These are phyloP conservation scores for Beroe ovata DNA, from an alignment of 37 sponge, comb jelly and placozoan species.

Conservation along the genomic window DNA sequence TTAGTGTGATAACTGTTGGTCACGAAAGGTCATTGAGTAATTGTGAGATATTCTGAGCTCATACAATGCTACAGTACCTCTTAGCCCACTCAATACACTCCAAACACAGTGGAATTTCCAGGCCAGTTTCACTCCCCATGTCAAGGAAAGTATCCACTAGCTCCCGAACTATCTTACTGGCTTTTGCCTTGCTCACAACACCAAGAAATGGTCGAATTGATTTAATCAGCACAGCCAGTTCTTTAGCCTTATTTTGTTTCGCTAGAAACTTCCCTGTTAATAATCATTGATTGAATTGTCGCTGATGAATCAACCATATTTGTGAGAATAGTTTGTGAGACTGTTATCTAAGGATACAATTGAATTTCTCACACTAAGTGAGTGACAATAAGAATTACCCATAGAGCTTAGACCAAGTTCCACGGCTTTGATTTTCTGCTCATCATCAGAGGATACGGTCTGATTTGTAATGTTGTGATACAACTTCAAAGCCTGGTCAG, in stretches of 20 bases:
- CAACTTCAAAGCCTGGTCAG: conserved; percentile 40
- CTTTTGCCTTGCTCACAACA: conserved; percentile 91
- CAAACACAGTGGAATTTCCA: conserved; percentile 77
- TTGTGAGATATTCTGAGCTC: too few relatives aligned
- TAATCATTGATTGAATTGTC: too few relatives aligned
- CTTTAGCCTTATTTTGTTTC: conserved; percentile 64
- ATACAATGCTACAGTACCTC: too few relatives aligned
- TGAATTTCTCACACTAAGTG: too few relatives aligned
- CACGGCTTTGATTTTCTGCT: conserved; percentile 13
- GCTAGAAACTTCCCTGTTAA: conserved; percentile 60
- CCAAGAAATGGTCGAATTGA: conserved; percentile 71
- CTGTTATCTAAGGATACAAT: too few relatives aligned
- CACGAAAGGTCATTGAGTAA: too few relatives aligned
- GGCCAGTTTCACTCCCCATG: conserved; percentile 75
- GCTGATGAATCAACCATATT: too few relatives aligned
- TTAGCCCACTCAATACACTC: conserved; percentile 96
- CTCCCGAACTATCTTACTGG: conserved; percentile 90
- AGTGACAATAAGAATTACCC: conserved; percentile 28
- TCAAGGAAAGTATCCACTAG: conserved; percentile 86
- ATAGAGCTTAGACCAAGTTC: conserved; percentile 26
- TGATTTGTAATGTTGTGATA: conserved; percentile 42
- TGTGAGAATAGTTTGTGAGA: too few relatives aligned
- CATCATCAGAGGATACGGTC: conserved; percentile 37
- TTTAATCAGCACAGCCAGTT: conserved; percentile 78
- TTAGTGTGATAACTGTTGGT: too few relatives aligned